Conservation (phyloP, 2,113 vertebrate species). For the Coreoperca whiteheadi region DNA sequence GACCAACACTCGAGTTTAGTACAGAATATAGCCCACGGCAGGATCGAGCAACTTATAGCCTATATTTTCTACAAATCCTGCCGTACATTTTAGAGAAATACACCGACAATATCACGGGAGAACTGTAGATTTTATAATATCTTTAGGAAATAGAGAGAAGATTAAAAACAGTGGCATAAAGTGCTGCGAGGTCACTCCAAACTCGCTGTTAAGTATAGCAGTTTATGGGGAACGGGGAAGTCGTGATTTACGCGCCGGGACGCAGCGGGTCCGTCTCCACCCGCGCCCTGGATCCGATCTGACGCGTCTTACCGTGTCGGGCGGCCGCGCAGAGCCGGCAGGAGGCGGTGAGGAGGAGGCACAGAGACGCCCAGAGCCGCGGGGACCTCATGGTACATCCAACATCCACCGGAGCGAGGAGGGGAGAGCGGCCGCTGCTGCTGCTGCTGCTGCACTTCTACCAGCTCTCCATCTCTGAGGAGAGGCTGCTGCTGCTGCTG, state of each 20-base stretch:
- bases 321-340: constrained; percentile 76
- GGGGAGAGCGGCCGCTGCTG: constrained; percentile 25
- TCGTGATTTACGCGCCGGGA: constrained; percentile 64
- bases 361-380: constrained; percentile 77
- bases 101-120: accelerated
- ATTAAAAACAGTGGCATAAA: neutral
- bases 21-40: neutral
- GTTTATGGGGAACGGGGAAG: neutral
- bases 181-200: neutral
- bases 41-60: neutral
- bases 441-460: constrained; percentile 49
- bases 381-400: constrained; percentile 78
- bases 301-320: constrained; percentile 80
- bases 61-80: neutral
- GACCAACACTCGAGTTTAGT: neutral
- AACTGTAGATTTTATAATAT: neutral
- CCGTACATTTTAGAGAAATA: neutral
- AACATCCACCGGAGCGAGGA: constrained; percentile 49
- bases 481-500: constrained; percentile 37
- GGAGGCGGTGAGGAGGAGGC: constrained; percentile 80
- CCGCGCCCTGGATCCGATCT: neutral
- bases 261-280: constrained; percentile 2
- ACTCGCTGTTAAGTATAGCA: neutral
- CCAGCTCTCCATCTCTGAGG: constrained; percentile 65
- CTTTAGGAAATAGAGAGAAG: neutral